Conservation (phyloP, 1,140 invertebrate species). For the Cotesia glomerata region DNA sequence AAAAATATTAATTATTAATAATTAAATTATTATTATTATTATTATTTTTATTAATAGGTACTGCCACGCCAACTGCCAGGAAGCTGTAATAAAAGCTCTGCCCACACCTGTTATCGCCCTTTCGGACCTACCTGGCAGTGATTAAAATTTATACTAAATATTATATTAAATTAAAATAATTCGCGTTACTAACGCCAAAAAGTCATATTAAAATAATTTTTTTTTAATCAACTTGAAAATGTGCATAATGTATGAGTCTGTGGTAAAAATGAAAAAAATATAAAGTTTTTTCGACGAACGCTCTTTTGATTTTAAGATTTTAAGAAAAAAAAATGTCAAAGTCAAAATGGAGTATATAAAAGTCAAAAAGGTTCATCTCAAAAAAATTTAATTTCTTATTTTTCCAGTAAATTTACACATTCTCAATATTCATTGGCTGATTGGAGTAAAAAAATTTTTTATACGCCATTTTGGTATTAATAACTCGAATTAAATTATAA, state of each 20-base stretch:
- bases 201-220: not conserved
- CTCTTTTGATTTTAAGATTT: too few relatives aligned
- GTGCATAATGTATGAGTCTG: too few relatives aligned
- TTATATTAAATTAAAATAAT: not conserved
- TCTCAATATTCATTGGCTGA: too few relatives aligned
- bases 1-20: not conserved
- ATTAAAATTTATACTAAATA: conserved; percentile 25
- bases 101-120: conserved; percentile 58
- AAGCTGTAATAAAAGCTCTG: conserved; percentile 52
- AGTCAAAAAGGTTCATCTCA: too few relatives aligned
- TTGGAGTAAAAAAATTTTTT: too few relatives aligned
- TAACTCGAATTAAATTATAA: not conserved
- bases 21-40: not conserved
- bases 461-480: too few relatives aligned
- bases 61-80: conserved; percentile 38
- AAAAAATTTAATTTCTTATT: too few relatives aligned
- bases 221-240: not conserved
- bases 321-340: too few relatives aligned
- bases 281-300: too few relatives aligned
- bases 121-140: conserved; percentile 47
- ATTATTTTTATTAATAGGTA: conserved; percentile 30
- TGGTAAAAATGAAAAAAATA: too few relatives aligned
- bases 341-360: too few relatives aligned
- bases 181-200: not conserved
- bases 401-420: too few relatives aligned